Conservation (phyloP, 2,113 vertebrate species). For the Heptranchias perlo region DNA sequence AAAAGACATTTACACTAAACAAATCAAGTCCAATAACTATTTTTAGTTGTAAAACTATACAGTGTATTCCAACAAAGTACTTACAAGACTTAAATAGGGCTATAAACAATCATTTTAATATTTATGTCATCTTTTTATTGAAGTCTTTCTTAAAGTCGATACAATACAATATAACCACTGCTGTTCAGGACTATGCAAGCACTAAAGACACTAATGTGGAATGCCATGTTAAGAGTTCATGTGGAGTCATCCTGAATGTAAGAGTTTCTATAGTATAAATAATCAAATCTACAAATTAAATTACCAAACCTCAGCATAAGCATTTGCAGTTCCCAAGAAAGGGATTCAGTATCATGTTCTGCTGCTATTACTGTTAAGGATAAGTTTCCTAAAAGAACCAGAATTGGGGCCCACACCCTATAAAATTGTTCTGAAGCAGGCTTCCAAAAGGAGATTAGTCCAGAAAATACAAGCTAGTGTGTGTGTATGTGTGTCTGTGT, state of each 20-base stretch:
- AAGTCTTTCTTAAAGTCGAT: neutral
- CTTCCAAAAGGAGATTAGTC: neutral
- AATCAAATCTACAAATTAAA: conserved; percentile 10
- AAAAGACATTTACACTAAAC: neutral
- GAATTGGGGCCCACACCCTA: neutral
- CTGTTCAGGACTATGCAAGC: neutral
- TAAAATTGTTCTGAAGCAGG: neutral
- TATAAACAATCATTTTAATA: conserved; percentile 7
- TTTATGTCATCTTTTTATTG: neutral
- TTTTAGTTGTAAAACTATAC: conserved; percentile 5
- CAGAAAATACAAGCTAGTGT: neutral
- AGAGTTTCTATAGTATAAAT: neutral
- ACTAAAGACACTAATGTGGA: neutral
- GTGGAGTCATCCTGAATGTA: neutral
- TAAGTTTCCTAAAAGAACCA: neutral
- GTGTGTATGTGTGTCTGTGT: neutral
- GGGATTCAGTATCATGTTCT: neutral
- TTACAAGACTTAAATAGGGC: neutral
- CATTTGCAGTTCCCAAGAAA: neutral
- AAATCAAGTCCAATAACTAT: neutral
- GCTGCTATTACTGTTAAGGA: neutral
- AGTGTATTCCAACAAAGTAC: neutral
- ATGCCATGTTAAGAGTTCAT: neutral
- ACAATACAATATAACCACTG: neutral
- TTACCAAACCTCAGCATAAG: neutral